Evolutionary conservation across 2,113 vertebrate species (phyloP), one percentile per base, ranked within the genome.

Genomic region (Cacatua alba): DNA sequence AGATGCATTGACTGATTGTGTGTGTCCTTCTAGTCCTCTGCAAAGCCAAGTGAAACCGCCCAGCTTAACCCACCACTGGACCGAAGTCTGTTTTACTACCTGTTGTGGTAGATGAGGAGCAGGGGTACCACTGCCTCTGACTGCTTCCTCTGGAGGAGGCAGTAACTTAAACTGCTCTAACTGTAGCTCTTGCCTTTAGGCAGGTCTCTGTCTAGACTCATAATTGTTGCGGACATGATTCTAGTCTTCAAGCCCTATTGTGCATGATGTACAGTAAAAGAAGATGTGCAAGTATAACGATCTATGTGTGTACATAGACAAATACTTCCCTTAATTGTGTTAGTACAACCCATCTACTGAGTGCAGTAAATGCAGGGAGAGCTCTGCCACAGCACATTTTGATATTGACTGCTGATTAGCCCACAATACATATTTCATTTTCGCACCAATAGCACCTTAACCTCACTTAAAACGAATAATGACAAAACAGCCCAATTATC

Each of bases 401-500:
- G 86, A 23, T 94, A 39, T 26, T 80, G 76, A 11, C 78, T 85
- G 87, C 82, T 97, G 93, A 96, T 96, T 97, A 96, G 88, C 80
- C 72, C 75, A 62, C 82, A 86, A 81, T 83, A 88, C 80, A 71
- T 93, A 93, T 71, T 93, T 92, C 72, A 59, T 82, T 88, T 90
- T 33, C 39, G 35, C 49, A 37, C 88, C 79, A 77, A 55, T 31
- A 92, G 85, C 63, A 96, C 71, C 92, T 94, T 96, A 93, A 88
- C 94, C 95, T 93, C 92, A 92, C 94, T 96, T 96, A 60, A 82
- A 91, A 91, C 83, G 92, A 92, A 49, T 93, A 93, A 94, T 88
- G 94, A 90, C 90, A 96, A 95, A 96, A 91, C 88, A 88, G 88
- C 82, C 94, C 92, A 96, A 95, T 96, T 96, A 96, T 88, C 92